Percentiles rank a stretch among this genome's conserved stretches.
These are phyloP conservation scores for Dione vanillae DNA, from an alignment of 2,888 invertebrate genomes.

Conservation along the genomic window DNA sequence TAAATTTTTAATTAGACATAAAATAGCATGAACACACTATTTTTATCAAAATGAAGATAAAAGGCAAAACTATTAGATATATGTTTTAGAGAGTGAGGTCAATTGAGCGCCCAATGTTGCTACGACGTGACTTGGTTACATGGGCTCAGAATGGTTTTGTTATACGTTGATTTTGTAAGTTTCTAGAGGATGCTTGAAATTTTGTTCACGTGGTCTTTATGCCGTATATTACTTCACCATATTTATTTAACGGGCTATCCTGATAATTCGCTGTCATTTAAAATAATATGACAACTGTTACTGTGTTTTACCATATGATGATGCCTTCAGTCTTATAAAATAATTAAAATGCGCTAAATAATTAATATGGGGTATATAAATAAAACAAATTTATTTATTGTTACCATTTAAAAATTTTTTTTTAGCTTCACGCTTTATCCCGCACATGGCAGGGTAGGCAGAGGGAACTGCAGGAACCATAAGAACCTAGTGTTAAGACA, in stretches of 20 bases:
- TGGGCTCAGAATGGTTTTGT: not conserved
- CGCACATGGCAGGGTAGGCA: too few relatives aligned
- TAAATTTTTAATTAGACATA: not conserved
- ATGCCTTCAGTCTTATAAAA: too few relatives aligned
- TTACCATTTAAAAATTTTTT: too few relatives aligned
- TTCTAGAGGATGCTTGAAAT: not conserved
- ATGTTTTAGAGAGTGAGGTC: conserved; percentile 33
- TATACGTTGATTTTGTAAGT: not conserved
- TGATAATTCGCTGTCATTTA: too few relatives aligned
- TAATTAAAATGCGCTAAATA: too few relatives aligned
- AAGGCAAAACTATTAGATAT: conserved; percentile 20
- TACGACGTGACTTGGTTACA: conserved; percentile 31
- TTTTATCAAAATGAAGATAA: conserved; percentile 16
- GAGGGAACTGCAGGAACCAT: too few relatives aligned
- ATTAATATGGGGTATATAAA: too few relatives aligned
- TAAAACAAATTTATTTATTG: too few relatives aligned
- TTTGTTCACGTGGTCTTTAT: not conserved
- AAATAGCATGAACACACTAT: not conserved
- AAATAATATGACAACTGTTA: too few relatives aligned
- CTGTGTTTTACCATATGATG: too few relatives aligned
- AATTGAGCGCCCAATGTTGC: conserved; percentile 31
- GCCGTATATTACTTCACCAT: not conserved
- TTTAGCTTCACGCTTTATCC: too few relatives aligned
- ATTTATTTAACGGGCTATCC: not conserved
- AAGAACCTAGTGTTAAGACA: too few relatives aligned